phyloP scores from a whole-genome alignment of 1,140 invertebrate genomes.

The Drosophila parabipectinata region DNA sequence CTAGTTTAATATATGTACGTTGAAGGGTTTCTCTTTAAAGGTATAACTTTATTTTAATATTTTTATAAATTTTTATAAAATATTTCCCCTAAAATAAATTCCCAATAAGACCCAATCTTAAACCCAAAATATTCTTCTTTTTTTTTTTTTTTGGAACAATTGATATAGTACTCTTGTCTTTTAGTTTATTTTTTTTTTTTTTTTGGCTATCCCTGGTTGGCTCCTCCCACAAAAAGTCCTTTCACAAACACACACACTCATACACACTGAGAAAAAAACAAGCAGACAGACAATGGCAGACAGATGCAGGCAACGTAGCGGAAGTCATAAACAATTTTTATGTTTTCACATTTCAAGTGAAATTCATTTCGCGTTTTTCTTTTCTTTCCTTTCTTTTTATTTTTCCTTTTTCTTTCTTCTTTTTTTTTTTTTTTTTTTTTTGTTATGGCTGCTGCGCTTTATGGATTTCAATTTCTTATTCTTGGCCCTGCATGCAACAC shows the following conservation, averaged over 20 bases:
- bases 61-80: too few relatives aligned
- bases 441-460: conserved; percentile 81
- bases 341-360: conserved; percentile 82
- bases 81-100: not conserved
- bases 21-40: too few relatives aligned
- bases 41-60: too few relatives aligned
- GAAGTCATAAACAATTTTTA: conserved; percentile 83
- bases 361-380: conserved; percentile 80
- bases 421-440: conserved; percentile 42
- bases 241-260: not conserved
- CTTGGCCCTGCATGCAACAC: conserved; percentile 54
- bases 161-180: conserved; percentile 36
- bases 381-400: conserved; percentile 38
- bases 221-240: conserved; percentile 1
- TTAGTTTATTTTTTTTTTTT: conserved; percentile 1
- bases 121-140: too few relatives aligned
- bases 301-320: conserved; percentile 69
- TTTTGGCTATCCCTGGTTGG: not conserved
- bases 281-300: conserved; percentile 27
- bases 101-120: too few relatives aligned
- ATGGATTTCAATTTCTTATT: conserved; percentile 70
- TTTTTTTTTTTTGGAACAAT: conserved; percentile 18
- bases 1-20: too few relatives aligned
- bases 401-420: conserved; percentile 18
- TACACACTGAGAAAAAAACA: conserved; percentile 6